Conservation (phyloP, 1,140 invertebrate genomes). For the Leptestheria dahalacensis region DNA sequence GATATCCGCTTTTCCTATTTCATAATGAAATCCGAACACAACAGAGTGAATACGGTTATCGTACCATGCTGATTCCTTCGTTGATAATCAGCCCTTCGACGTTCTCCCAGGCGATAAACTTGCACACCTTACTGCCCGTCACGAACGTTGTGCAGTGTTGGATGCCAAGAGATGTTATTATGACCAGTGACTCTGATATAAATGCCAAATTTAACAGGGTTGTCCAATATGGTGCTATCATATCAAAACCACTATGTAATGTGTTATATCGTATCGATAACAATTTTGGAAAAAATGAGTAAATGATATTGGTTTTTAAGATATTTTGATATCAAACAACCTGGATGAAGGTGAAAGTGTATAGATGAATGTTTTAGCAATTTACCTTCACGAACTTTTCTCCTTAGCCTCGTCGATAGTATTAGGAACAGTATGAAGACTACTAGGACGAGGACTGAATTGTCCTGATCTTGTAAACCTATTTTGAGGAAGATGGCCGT, state of each 20-base stretch:
- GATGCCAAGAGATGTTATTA: conserved; percentile 9
- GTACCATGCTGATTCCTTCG: conserved; percentile 13
- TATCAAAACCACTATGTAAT: too few relatives aligned
- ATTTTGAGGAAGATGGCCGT: conserved; percentile 11
- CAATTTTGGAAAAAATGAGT: not conserved
- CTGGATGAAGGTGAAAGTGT: too few relatives aligned
- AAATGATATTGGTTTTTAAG: too few relatives aligned
- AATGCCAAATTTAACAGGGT: too few relatives aligned
- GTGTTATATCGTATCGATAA: too few relatives aligned
- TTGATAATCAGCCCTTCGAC: conserved; percentile 11
- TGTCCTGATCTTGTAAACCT: conserved; percentile 7
- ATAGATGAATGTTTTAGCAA: too few relatives aligned
- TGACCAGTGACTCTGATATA: conserved; percentile 7
- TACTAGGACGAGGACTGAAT: not conserved
- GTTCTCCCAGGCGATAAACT: conserved; percentile 15
- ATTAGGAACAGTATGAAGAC: not conserved
- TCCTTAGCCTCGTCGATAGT: not conserved
- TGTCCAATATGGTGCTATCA: too few relatives aligned
- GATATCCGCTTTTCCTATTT: not conserved
- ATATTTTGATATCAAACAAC: too few relatives aligned
- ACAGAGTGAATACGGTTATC: not conserved
- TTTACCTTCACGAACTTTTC: not conserved
- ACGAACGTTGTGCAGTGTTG: conserved; percentile 11
- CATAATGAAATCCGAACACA: not conserved
- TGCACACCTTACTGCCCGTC: conserved; percentile 2